Conservation (phyloP, 2,113 vertebrate species). For the Lepisosteus osseus region DNA sequence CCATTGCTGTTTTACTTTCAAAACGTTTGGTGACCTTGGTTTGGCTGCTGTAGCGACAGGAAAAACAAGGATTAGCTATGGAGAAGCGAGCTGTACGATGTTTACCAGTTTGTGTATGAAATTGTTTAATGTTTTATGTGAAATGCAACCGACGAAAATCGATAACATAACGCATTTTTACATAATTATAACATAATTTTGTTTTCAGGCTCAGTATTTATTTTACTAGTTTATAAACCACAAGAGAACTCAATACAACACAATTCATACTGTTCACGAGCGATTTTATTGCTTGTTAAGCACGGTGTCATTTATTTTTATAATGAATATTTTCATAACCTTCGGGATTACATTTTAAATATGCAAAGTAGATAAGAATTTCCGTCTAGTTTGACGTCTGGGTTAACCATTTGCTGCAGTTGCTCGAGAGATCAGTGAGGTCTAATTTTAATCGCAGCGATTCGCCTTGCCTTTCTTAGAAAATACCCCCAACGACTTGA, state of each 20-base stretch:
- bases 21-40: conserved; percentile 66
- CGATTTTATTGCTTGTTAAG: too few species aligned
- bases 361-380: not conserved
- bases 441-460: conserved; percentile 10
- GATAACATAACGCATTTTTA: too few species aligned
- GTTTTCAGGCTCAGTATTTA: too few species aligned
- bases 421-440: conserved; percentile 8
- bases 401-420: conserved; percentile 26
- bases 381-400: not conserved
- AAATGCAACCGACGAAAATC: too few species aligned
- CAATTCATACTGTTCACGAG: too few species aligned
- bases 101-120: not conserved
- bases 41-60: conserved; percentile 53
- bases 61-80: conserved; percentile 56
- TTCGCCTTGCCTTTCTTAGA: conserved; percentile 3
- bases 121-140: too few species aligned
- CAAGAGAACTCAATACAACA: too few species aligned
- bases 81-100: conserved; percentile 11
- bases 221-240: too few species aligned
- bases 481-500: too few species aligned
- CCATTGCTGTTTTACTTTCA: conserved; percentile 27
- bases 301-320: not conserved
- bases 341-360: conserved; percentile 2
- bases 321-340: not conserved
- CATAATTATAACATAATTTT: too few species aligned